Evolutionary conservation across 2,888 invertebrate species (phyloP), one percentile per base, ranked within the genome.

Genomic region (Mythimna ferrago): DNA sequence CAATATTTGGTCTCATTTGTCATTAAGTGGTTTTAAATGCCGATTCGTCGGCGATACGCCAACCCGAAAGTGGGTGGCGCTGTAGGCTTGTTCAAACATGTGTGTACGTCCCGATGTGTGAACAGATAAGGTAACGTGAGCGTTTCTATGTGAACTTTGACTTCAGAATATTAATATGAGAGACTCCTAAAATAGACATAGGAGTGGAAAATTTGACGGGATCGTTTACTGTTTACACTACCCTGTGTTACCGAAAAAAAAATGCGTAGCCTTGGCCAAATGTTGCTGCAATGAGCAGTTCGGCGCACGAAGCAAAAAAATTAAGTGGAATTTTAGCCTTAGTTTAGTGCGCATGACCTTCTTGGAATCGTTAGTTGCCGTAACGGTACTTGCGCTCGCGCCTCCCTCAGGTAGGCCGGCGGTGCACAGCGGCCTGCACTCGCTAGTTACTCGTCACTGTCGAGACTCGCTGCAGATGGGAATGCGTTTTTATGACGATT

Each of bases 1-100:
- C 94, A 95, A 95, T 95, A 95, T 95, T 95, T 95, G 91, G 91
- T 90, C 93, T 89, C 93, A 94, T 95, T 95, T 95, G 95, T 95
- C 94, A 92, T 90, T 91, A 92, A 91, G 92, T 90, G 93, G 91
- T 92, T 91, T 90, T 88, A 89, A 92, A 91, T 85, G 88, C 85
- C 89, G 92, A 94, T 93, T 92, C 91, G 93, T 92, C 86, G 89
- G 76, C 81, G 89, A 88, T 83, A 87, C 82, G 72, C 65, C 54
- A 61, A 70, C 63, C 73, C 66, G 35, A 81, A 90, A 92, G 93
- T 93, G 92, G 94, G 94, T 93, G 94, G 94, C 89, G 84, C 87
- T 84, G 89, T 90, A 86, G 87, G 90, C 86, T 85, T 86, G 85
- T 86, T 88, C 84, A 87, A 90, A 88, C 86, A 86, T 75, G 78